These are phyloP conservation scores for Chaenogobius annularis DNA, from an alignment of 2,113 vertebrate species.

Conservation along the genomic window DNA sequence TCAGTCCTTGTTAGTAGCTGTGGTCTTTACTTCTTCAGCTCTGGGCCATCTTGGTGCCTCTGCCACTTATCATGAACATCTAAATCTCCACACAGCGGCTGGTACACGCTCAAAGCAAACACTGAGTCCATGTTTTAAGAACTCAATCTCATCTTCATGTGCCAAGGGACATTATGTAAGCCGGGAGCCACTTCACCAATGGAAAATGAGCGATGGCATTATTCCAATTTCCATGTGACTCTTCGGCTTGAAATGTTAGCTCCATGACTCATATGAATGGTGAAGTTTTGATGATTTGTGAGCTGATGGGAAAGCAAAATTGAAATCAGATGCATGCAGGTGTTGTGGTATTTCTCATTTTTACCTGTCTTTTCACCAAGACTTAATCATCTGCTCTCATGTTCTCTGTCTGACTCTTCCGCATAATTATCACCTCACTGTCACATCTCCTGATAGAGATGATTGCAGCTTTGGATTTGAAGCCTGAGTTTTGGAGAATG, in stretches of 20 bases:
- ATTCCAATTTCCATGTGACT: neutral
- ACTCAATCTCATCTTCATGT: constrained; percentile 17
- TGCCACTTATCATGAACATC: constrained; percentile 11
- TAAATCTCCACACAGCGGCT: constrained; percentile 2
- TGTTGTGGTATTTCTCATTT: constrained; percentile 1
- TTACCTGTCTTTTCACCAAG: neutral
- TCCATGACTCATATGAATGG: no score
- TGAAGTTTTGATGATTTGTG: neutral
- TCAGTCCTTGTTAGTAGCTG: neutral
- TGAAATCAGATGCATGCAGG: neutral
- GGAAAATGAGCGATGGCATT: constrained; percentile 2
- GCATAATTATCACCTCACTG: constrained; percentile 13
- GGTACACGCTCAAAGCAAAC: constrained; percentile 14
- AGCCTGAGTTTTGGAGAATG: neutral
- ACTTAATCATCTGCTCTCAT: neutral
- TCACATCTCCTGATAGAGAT: neutral
- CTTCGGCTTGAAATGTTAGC: no score
- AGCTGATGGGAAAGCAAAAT: neutral
- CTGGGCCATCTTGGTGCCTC: neutral
- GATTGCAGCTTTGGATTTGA: constrained; percentile 2
- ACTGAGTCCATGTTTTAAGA: neutral
- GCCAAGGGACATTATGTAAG: constrained; percentile 21
- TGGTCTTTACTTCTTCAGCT: neutral
- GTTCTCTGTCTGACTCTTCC: neutral
- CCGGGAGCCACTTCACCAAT: constrained; percentile 3